Percentiles rank a stretch among this genome's conserved stretches.
phyloP scores from a whole-genome alignment of 2,888 invertebrate species.

The Ptychoptera albimana region DNA sequence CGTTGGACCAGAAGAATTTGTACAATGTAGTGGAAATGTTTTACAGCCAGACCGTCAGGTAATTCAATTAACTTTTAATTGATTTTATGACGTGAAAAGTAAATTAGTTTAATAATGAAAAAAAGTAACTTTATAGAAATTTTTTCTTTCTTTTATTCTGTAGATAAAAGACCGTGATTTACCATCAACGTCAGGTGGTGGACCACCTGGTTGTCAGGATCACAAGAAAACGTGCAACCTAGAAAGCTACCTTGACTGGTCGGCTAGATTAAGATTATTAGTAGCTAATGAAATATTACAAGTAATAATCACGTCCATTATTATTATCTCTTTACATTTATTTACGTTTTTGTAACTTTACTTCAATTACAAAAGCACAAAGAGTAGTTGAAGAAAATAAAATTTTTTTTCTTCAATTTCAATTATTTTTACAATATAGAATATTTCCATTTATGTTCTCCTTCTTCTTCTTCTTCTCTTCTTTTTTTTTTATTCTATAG shows the following conservation, averaged over 20 bases:
- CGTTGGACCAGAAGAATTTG: constrained; percentile 29
- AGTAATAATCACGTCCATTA: constrained; percentile 16
- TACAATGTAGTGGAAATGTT: constrained; percentile 29
- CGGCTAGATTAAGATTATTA: constrained; percentile 27
- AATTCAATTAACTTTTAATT: constrained; percentile 3
- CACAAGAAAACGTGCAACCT: constrained; percentile 31
- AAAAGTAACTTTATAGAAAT: constrained; percentile 11
- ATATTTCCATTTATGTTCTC: background rate
- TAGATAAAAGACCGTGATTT: constrained; percentile 19
- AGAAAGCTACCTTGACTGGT: constrained; percentile 30
- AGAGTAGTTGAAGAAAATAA: too few relatives aligned
- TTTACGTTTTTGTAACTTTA: too few relatives aligned
- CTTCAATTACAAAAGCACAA: too few relatives aligned
- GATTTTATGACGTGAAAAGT: background rate
- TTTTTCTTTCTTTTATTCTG: background rate
- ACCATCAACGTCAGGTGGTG: constrained; percentile 10
- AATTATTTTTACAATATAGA: background rate
- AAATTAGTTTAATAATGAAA: constrained; percentile 8
- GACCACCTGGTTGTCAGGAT: constrained; percentile 24
- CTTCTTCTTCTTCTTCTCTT: background rate
- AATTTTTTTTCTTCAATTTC: background rate
- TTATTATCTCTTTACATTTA: too few relatives aligned
- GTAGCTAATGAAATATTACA: constrained; percentile 31
- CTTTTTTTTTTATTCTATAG: constrained; percentile 13
- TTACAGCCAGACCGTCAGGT: constrained; percentile 4